These are phyloP conservation scores for Aphidoletes aphidimyza DNA, from an alignment of 2,888 invertebrate genomes.

Conservation along the genomic window DNA sequence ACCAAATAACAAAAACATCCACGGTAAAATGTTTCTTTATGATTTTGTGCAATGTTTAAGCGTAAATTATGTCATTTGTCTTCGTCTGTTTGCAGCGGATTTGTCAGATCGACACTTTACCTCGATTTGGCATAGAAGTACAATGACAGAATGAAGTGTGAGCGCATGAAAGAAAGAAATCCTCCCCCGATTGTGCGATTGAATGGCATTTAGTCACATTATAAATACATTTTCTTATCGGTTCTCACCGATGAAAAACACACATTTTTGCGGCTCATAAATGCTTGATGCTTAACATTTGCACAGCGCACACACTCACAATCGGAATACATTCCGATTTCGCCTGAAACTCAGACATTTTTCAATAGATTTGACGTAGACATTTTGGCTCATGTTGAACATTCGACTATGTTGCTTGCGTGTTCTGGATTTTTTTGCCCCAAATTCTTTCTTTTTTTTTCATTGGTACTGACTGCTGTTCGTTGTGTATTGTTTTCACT, in stretches of 20 bases:
- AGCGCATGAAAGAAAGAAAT: background rate
- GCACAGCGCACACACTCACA: too few species aligned
- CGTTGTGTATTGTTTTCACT: conserved; percentile 1
- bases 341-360: background rate
- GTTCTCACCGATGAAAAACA: background rate
- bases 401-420: background rate
- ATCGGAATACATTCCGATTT: background rate
- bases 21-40: too few species aligned
- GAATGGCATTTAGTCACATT: conserved; percentile 11
- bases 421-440: background rate
- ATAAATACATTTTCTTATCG: conserved; percentile 14
- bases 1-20: too few species aligned
- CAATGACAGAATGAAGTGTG: background rate
- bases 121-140: background rate
- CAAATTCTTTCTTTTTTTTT: too few species aligned
- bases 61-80: too few species aligned
- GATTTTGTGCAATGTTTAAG: too few species aligned
- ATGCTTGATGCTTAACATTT: background rate
- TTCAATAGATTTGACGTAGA: too few species aligned
- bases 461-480: too few species aligned
- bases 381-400: too few species aligned
- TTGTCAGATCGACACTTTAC: too few species aligned
- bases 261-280: background rate
- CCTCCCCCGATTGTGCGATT: background rate
- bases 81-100: too few species aligned